Conservation (phyloP, 1,140 invertebrate species). For the Laupala kohalensis region DNA sequence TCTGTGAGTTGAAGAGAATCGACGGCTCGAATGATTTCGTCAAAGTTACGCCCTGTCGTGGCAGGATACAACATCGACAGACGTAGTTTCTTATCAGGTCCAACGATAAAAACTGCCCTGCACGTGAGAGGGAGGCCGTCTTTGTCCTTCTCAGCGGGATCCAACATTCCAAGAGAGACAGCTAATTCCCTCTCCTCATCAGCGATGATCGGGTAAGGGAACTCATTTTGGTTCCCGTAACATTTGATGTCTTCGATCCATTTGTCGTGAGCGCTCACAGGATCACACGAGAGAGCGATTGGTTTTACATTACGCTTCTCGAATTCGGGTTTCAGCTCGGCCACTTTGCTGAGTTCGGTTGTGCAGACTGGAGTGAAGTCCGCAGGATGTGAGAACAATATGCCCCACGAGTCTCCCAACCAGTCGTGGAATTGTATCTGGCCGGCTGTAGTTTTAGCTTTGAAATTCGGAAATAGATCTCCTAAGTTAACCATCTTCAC, state of each 20-base stretch:
- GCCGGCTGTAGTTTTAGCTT: slow-evolving; percentile 55
- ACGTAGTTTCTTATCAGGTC: slow-evolving; percentile 73
- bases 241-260: slow-evolving; percentile 76
- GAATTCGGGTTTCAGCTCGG: slow-evolving; percentile 62
- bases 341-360: slow-evolving; percentile 72
- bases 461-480: slow-evolving; percentile 66
- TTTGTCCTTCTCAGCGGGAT: slow-evolving; percentile 68
- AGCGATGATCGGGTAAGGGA: slow-evolving; percentile 87
- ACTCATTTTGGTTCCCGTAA: slow-evolving; percentile 48
- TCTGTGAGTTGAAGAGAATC: slow-evolving; percentile 85
- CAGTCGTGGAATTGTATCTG: slow-evolving; percentile 66
- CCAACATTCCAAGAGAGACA: slow-evolving; percentile 75
- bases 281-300: slow-evolving; percentile 77
- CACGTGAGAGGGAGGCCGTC: slow-evolving; percentile 74
- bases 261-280: slow-evolving; percentile 57
- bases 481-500: slow-evolving; percentile 49
- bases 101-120: slow-evolving; percentile 82
- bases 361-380: slow-evolving; percentile 93
- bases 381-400: slow-evolving; percentile 83
- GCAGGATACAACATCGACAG: slow-evolving; percentile 88
- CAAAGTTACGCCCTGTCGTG: slow-evolving; percentile 89
- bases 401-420: slow-evolving; percentile 69
- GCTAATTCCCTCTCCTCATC: slow-evolving; percentile 69
- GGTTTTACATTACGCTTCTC: slow-evolving; percentile 66
- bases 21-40: slow-evolving; percentile 83